Conservation (phyloP, 2,888 invertebrate genomes). For the Drosophila ustulata region DNA sequence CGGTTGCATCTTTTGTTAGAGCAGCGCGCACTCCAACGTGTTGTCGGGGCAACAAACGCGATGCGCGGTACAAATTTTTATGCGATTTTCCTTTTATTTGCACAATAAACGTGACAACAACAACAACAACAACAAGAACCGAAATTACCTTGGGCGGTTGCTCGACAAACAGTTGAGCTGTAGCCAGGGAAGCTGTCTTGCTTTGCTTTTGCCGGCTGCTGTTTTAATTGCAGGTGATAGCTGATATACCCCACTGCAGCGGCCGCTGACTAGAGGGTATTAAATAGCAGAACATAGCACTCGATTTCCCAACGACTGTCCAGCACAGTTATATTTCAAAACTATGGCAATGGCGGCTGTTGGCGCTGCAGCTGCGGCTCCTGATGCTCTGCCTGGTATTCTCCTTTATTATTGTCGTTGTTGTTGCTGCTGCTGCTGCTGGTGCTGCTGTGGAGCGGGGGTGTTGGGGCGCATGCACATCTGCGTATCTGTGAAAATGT, state of each 20-base stretch:
- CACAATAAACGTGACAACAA: conserved; percentile 64
- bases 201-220: too few species aligned
- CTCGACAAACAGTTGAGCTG: conserved; percentile 34
- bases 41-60: conserved; percentile 62
- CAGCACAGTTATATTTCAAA: conserved; percentile 55
- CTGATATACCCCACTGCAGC: background rate
- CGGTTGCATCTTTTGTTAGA: conserved; percentile 73
- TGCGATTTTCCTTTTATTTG: conserved; percentile 62
- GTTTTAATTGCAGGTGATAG: background rate
- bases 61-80: conserved; percentile 38
- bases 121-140: conserved; percentile 29
- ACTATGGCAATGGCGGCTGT: conserved; percentile 20
- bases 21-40: conserved; percentile 42
- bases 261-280: conserved; percentile 19
- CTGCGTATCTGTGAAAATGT: conserved; percentile 36
- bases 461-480: conserved; percentile 32
- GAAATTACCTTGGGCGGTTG: conserved; percentile 5
- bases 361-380: conserved; percentile 6
- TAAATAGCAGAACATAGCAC: conserved; percentile 1
- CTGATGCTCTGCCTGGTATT: background rate
- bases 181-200: background rate
- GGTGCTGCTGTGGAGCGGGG: conserved; percentile 9
- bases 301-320: conserved; percentile 31
- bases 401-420: conserved; percentile 1
- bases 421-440: conserved; percentile 13